These are phyloP conservation scores for Thomomys bottae DNA, from an alignment of 2,113 vertebrate genomes.

Conservation along the genomic window DNA sequence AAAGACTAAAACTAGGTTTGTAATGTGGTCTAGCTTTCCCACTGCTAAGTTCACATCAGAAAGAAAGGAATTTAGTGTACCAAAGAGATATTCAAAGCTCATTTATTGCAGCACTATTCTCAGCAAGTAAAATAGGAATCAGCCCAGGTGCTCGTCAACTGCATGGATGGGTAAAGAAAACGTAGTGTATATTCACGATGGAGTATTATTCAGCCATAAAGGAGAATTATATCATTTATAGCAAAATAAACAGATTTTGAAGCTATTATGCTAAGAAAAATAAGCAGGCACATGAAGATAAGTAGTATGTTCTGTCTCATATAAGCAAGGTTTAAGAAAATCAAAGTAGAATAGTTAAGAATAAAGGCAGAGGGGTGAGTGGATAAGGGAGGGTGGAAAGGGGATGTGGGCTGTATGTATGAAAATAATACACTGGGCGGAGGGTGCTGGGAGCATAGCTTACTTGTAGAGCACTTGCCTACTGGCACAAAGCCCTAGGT, in stretches of 20 bases:
- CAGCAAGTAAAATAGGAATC: background rate
- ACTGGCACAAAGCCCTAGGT: too few relatives aligned
- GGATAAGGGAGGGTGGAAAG: background rate
- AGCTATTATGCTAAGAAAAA: background rate
- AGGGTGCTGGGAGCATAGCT: too few relatives aligned
- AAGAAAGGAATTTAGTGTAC: background rate
- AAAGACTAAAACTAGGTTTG: background rate
- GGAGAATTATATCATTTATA: background rate
- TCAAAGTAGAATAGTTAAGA: background rate
- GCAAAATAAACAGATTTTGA: background rate
- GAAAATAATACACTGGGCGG: background rate
- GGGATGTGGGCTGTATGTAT: too few relatives aligned
- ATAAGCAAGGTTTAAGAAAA: background rate
- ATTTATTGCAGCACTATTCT: background rate
- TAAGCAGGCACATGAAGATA: background rate
- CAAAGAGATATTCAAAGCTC: background rate
- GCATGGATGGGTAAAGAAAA: background rate
- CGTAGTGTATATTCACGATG: too few relatives aligned
- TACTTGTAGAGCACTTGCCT: too few relatives aligned
- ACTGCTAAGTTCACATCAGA: background rate
- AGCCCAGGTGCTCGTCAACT: background rate
- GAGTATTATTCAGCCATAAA: background rate
- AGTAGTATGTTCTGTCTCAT: background rate
- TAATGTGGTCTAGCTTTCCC: background rate
- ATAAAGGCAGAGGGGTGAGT: background rate